Evolutionary conservation across 2,888 invertebrate genomes (phyloP).

Genomic region (Nipponacmea schrenckii): DNA sequence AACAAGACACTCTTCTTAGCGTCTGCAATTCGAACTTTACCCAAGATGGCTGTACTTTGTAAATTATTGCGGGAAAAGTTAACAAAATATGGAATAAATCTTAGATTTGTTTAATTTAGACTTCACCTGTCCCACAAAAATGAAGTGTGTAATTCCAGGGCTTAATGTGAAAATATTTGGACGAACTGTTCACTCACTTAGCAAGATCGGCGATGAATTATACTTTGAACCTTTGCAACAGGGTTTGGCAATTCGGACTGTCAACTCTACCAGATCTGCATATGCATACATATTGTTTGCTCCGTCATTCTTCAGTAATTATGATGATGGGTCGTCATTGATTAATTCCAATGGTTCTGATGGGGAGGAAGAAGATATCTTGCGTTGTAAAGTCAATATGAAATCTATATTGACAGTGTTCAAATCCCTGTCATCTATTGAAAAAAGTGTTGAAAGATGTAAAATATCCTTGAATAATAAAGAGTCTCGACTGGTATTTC

Average conservation of each 20-base stretch:
- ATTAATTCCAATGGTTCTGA: slow-evolving; percentile 68
- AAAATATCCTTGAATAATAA: slow-evolving; percentile 79
- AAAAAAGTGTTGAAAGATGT: slow-evolving; percentile 82
- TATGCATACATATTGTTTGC: slow-evolving; percentile 83
- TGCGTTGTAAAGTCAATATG: slow-evolving; percentile 86
- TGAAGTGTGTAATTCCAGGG: slow-evolving; percentile 84
- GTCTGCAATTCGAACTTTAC: no score
- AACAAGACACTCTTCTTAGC: no score
- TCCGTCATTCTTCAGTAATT: slow-evolving; percentile 82
- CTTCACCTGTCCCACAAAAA: slow-evolving; percentile 54
- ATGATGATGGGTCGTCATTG: slow-evolving; percentile 68
- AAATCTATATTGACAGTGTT: slow-evolving; percentile 81
- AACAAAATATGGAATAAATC: no score
- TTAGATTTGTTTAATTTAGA: no score
- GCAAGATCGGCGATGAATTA: slow-evolving; percentile 87
- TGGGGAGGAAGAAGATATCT: slow-evolving; percentile 69
- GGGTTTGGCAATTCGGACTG: slow-evolving; percentile 79
- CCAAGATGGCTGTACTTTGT: no score
- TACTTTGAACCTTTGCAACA: slow-evolving; percentile 81
- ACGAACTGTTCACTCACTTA: slow-evolving; percentile 83
- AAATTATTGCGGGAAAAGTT: no score
- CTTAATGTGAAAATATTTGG: slow-evolving; percentile 80
- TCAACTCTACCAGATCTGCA: slow-evolving; percentile 87
- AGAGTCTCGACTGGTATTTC: slow-evolving; percentile 79
- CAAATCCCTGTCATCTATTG: slow-evolving; percentile 78